Percentiles rank a stretch among this genome's conserved stretches.
Conservation (phyloP, 37 sponge, comb jelly and placozoan species). For the Eunapius fragilis region DNA sequence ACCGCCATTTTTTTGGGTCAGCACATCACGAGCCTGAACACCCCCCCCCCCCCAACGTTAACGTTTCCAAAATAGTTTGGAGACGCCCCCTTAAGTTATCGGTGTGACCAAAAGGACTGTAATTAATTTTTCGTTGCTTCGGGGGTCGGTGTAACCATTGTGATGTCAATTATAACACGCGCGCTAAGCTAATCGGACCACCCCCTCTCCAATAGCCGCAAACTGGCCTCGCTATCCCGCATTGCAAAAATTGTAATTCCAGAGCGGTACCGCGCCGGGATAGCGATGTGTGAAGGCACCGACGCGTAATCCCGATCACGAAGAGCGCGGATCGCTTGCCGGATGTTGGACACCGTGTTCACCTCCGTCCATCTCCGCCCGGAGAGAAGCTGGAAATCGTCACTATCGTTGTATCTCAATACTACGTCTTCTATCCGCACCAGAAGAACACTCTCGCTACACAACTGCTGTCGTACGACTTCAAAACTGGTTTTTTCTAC, state of each 20-base stretch:
- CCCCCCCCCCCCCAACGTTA: too few species aligned
- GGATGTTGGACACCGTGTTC: neutral
- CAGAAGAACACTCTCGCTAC: neutral
- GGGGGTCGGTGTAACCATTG: too few species aligned
- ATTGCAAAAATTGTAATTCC: neutral
- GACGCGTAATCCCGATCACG: neutral
- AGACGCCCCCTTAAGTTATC: too few species aligned
- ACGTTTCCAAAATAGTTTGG: too few species aligned
- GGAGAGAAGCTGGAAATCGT: neutral
- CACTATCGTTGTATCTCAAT: neutral
- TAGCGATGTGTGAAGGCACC: neutral
- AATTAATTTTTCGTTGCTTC: too few species aligned
- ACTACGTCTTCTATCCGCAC: neutral
- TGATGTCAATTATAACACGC: too few species aligned
- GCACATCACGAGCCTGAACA: too few species aligned
- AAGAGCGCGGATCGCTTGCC: neutral
- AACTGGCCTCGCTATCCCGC: neutral
- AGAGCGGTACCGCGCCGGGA: neutral
- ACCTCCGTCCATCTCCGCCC: neutral
- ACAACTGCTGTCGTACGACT: neutral
- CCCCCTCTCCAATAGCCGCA: neutral
- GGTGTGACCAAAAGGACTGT: too few species aligned
- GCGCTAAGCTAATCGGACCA: neutral
- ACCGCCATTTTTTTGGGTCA: too few species aligned
- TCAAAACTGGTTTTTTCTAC: neutral